Conservation (phyloP, 2,113 vertebrate species). For the Pteropus alecto region DNA sequence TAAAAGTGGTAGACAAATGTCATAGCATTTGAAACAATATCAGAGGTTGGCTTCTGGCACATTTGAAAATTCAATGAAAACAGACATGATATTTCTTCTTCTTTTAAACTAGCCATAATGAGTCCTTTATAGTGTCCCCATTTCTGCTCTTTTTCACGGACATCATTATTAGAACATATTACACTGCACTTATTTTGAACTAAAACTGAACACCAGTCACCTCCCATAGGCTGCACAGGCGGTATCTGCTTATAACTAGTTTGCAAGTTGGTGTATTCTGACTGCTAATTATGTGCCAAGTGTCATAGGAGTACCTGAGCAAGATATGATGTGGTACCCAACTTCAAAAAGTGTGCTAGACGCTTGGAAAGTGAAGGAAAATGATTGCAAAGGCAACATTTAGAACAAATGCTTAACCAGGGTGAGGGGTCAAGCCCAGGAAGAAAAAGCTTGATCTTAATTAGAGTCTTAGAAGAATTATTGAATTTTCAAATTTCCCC, state of each 20-base stretch:
- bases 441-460: background rate
- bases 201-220: background rate
- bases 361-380: background rate
- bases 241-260: background rate
- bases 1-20: background rate
- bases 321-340: background rate
- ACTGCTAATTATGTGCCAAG: background rate
- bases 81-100: background rate
- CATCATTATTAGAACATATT: background rate
- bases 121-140: background rate
- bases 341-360: background rate
- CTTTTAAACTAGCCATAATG: background rate
- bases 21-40: constrained; percentile 1
- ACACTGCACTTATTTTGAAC: background rate
- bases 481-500: background rate
- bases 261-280: background rate
- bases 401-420: background rate
- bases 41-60: background rate
- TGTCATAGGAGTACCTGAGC: background rate
- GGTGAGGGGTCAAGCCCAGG: background rate
- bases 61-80: background rate
- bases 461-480: background rate
- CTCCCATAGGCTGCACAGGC: background rate
- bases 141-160: background rate
- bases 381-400: background rate